A percentile compares a stretch with the other conserved stretches of the same genome.
Conservation (phyloP, 2,888 invertebrate genomes). For the Idaea aversata region DNA sequence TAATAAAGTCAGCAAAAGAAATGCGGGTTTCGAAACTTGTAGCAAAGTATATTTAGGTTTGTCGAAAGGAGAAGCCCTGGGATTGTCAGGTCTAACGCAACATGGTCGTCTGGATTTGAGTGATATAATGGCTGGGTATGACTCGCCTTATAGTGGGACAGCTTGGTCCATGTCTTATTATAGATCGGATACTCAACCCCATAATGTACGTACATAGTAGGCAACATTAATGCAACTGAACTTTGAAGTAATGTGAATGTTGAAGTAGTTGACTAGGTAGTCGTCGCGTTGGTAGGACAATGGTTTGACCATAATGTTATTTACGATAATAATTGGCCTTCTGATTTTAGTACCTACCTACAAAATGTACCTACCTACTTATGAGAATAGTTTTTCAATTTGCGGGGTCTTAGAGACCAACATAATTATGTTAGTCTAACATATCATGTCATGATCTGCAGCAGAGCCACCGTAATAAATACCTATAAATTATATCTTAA, state of each 20-base stretch:
- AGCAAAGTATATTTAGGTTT: slow-evolving; percentile 48
- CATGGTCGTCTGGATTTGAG: slow-evolving; percentile 52
- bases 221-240: background rate
- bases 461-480: no score
- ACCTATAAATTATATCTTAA: no score
- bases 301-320: no score
- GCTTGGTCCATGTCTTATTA: slow-evolving; percentile 53
- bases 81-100: slow-evolving; percentile 51
- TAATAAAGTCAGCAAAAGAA: slow-evolving; percentile 38
- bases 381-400: background rate
- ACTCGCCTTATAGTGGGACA: slow-evolving; percentile 42
- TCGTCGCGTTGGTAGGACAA: no score
- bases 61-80: slow-evolving; percentile 55
- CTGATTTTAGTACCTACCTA: no score
- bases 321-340: no score
- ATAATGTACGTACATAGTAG: slow-evolving; percentile 36
- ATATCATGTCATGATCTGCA: no score
- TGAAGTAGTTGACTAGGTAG: no score
- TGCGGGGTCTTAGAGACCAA: no score
- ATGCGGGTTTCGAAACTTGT: slow-evolving; percentile 29
- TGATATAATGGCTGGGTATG: slow-evolving; percentile 54
- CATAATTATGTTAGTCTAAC: background rate
- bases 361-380: no score
- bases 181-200: slow-evolving; percentile 39
- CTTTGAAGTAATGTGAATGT: background rate